phyloP scores from a whole-genome alignment of 2,113 vertebrate genomes.

The Pterocles gutturalis region DNA sequence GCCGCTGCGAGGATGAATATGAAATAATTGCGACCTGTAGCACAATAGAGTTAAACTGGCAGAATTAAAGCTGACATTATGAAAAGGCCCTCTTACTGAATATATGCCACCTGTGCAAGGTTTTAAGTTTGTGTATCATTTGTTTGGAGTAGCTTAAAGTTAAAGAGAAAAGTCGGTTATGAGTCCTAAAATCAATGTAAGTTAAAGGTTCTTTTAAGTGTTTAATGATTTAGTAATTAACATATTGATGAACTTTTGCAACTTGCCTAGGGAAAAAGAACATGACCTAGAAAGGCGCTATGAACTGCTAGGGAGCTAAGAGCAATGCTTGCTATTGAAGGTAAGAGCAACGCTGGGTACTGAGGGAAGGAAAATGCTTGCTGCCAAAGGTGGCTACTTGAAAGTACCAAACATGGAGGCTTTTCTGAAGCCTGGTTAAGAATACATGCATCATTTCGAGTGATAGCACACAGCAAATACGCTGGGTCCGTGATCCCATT shows the following conservation, averaged over 20 bases:
- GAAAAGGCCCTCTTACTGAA: background rate
- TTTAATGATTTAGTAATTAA: constrained; percentile 99
- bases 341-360: constrained; percentile 92
- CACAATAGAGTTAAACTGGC: background rate
- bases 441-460: background rate
- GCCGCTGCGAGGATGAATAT: background rate
- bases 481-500: background rate
- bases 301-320: constrained; percentile 95
- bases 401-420: background rate
- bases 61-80: background rate
- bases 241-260: constrained; percentile 99
- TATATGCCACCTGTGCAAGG: constrained; percentile 14
- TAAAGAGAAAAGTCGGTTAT: constrained; percentile 85
- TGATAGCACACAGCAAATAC: background rate
- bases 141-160: constrained; percentile 98
- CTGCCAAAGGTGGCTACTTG: background rate
- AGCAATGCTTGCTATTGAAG: constrained; percentile 98
- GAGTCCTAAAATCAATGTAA: constrained; percentile 93
- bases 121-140: constrained; percentile 89
- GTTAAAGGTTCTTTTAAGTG: constrained; percentile 96
- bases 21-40: background rate
- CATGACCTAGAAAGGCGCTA: constrained; percentile 98
- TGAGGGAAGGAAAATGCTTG: constrained; percentile 78
- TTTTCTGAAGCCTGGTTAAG: background rate
- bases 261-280: constrained; percentile 99